phyloP scores from a whole-genome alignment of 1,140 invertebrate species.

The Drosophila burlai region DNA sequence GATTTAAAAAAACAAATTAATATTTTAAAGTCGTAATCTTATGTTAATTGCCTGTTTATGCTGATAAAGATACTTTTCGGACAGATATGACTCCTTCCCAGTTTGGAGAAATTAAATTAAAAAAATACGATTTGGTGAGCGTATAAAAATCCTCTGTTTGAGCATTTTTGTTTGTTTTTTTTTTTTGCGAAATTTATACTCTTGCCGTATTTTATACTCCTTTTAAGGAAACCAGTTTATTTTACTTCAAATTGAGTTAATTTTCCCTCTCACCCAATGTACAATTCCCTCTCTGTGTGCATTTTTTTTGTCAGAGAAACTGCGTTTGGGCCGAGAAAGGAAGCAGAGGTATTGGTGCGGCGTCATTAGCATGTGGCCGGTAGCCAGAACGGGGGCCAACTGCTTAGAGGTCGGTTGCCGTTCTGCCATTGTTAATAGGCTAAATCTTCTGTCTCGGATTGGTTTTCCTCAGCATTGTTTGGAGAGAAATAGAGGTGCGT shows the following conservation, averaged over 20 bases:
- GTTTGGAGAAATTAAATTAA: background rate
- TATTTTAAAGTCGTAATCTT: too few relatives aligned
- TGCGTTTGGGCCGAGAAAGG: slow-evolving; percentile 21
- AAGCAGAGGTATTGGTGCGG: background rate
- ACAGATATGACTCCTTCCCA: background rate
- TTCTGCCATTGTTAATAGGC: slow-evolving; percentile 28
- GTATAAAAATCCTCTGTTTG: background rate
- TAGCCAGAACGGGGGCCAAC: slow-evolving; percentile 5
- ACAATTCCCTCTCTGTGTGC: background rate
- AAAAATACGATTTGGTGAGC: background rate
- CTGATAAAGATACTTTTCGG: background rate
- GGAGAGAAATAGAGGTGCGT: slow-evolving; percentile 6
- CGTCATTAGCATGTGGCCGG: slow-evolving; percentile 35
- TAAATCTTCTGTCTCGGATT: slow-evolving; percentile 9
- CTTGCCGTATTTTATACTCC: background rate
- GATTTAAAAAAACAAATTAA: too few relatives aligned
- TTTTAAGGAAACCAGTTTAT: background rate
- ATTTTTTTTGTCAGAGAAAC: slow-evolving; percentile 20
- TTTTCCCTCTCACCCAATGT: background rate
- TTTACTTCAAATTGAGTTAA: background rate
- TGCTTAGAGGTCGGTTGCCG: slow-evolving; percentile 26
- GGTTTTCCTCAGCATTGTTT: slow-evolving; percentile 2
- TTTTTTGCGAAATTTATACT: background rate
- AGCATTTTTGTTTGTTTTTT: background rate
- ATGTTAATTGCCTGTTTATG: too few relatives aligned